These are phyloP conservation scores for Cephalopachus bancanus DNA, from an alignment of 2,797 vertebrate species.

Conservation along the genomic window DNA sequence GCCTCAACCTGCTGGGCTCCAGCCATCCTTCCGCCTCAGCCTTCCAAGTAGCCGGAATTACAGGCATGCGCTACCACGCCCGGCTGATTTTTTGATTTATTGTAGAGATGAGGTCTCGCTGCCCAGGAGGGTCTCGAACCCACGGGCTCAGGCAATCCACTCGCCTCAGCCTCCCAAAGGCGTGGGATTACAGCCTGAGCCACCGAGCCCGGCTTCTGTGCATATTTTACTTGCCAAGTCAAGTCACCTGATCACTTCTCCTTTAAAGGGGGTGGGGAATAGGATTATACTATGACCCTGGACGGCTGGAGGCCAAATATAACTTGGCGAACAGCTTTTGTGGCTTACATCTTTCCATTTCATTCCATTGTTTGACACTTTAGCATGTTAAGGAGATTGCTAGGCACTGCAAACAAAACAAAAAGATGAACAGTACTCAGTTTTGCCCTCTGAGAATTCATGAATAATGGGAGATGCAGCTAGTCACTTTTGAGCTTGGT, in stretches of 20 bases:
- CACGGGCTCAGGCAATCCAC: too few species aligned
- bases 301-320: not conserved
- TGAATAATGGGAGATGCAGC: not conserved
- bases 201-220: not conserved
- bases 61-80: too few species aligned
- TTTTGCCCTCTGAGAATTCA: not conserved
- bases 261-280: not conserved
- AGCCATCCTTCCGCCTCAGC: too few species aligned
- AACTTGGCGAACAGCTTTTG: too few species aligned
- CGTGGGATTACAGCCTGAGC: too few species aligned
- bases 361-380: not conserved
- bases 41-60: too few species aligned
- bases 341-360: not conserved
- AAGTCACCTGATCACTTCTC: not conserved
- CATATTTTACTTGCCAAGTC: not conserved
- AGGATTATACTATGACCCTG: not conserved
- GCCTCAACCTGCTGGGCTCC: too few species aligned
- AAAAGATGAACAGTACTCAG: too few species aligned
- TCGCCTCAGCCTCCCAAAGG: too few species aligned
- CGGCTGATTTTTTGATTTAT: too few species aligned
- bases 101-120: too few species aligned
- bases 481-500: rapidly evolving
- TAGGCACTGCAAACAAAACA: not conserved
- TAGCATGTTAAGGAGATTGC: not conserved
- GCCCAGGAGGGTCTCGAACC: too few species aligned